phyloP scores from a whole-genome alignment of 2,888 invertebrate species.

The Lasioglossum morio region DNA sequence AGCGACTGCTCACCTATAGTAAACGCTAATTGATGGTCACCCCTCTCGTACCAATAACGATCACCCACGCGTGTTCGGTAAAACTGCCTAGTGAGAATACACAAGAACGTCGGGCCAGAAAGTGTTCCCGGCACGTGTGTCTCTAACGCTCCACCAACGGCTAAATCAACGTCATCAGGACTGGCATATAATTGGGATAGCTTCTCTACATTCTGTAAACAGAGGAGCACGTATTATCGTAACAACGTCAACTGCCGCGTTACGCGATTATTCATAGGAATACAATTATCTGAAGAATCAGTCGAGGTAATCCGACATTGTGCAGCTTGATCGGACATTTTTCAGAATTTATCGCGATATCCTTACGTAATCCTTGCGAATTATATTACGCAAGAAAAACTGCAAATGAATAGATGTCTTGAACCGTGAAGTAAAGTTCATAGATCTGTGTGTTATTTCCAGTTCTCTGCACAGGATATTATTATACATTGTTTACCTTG shows the following conservation, averaged over 20 bases:
- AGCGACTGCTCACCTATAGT: slow-evolving; percentile 86
- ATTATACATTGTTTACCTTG: background rate
- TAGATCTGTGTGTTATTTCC: background rate
- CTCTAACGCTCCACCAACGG: slow-evolving; percentile 94
- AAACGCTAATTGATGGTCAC: slow-evolving; percentile 88
- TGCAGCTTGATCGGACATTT: background rate
- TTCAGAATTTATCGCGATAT: background rate
- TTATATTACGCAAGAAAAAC: background rate
- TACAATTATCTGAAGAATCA: background rate
- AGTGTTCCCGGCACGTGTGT: slow-evolving; percentile 90
- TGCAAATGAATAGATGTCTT: too few relatives aligned
- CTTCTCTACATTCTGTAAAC: slow-evolving; percentile 87
- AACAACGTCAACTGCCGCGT: background rate
- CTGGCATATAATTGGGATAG: slow-evolving; percentile 89
- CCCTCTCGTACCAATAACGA: slow-evolving; percentile 93
- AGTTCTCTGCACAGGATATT: background rate
- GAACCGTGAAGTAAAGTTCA: too few relatives aligned
- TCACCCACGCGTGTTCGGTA: slow-evolving; percentile 94
- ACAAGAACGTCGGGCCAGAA: slow-evolving; percentile 94
- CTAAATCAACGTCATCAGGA: slow-evolving; percentile 94
- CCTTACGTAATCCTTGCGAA: background rate
- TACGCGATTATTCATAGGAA: background rate
- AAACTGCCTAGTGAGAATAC: slow-evolving; percentile 95
- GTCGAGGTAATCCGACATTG: background rate
- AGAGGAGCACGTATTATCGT: background rate